phyloP scores from a whole-genome alignment of 2,797 vertebrate genomes.

The Zenarchopterus dispar region DNA sequence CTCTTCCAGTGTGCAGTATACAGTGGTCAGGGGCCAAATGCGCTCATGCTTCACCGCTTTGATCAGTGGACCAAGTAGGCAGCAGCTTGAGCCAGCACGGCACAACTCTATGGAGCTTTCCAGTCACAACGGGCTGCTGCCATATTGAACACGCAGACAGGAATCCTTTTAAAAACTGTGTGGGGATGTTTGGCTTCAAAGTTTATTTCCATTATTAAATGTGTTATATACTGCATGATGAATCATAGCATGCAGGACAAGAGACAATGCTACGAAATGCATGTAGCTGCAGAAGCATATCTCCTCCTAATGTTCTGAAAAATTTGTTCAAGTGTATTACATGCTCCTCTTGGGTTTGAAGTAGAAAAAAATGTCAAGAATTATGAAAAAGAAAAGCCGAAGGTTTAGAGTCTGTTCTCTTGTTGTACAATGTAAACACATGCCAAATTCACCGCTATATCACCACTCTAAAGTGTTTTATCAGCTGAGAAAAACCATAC shows the following conservation, averaged over 20 bases:
- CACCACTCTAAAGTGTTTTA: constrained; percentile 1
- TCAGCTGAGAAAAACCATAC: constrained; percentile 2
- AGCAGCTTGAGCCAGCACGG: constrained; percentile 54
- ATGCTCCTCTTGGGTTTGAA: background rate
- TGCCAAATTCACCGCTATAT: background rate
- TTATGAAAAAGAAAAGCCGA: constrained; percentile 1
- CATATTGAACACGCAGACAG: constrained; percentile 59
- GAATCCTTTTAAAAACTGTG: constrained; percentile 53
- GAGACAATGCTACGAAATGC: background rate
- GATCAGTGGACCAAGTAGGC: constrained; percentile 70
- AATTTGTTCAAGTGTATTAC: constrained; percentile 2
- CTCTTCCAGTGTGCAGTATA: constrained; percentile 58
- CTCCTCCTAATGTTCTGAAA: constrained; percentile 9
- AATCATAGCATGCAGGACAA: constrained; percentile 29
- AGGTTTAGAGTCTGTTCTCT: background rate
- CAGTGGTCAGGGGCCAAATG: constrained; percentile 59
- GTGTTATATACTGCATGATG: constrained; percentile 39
- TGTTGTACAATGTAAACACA: constrained; percentile 24
- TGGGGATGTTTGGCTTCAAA: constrained; percentile 41
- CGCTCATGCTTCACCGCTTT: constrained; percentile 61
- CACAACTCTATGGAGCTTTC: constrained; percentile 57
- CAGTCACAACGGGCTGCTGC: constrained; percentile 55
- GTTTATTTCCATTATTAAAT: constrained; percentile 56
- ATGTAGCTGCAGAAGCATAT: background rate
- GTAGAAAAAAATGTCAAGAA: constrained; percentile 17